A percentile compares a stretch with the other conserved stretches of the same genome.
These are phyloP conservation scores for Bombus fervidus DNA, from an alignment of 1,140 invertebrate species.

Conservation along the genomic window DNA sequence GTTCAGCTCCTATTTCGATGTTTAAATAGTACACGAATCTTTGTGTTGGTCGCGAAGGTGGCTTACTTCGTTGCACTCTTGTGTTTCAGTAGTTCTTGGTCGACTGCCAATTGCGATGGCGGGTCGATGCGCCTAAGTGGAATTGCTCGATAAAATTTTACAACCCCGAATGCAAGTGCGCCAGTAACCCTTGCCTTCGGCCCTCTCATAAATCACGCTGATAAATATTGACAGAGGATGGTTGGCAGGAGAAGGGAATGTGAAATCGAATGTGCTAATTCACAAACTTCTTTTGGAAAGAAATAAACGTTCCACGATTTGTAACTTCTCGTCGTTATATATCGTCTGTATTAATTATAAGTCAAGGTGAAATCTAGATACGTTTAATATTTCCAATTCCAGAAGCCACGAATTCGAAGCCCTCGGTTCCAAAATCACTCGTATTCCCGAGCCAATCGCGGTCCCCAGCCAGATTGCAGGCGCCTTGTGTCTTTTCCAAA, in stretches of 20 bases:
- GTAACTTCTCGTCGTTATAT: too few relatives aligned
- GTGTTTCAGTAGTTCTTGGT: slow-evolving; percentile 20
- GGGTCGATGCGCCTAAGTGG: slow-evolving; percentile 36
- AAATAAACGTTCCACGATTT: not conserved
- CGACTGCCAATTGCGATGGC: slow-evolving; percentile 31
- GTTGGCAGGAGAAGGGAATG: not conserved
- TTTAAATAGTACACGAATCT: not conserved
- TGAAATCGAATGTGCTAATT: not conserved
- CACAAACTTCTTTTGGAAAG: not conserved
- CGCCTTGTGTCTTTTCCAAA: too few relatives aligned
- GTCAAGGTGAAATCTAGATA: too few relatives aligned
- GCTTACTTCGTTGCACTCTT: slow-evolving; percentile 17
- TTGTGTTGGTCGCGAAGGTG: not conserved
- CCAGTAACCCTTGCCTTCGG: not conserved
- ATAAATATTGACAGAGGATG: not conserved
- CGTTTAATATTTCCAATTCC: too few relatives aligned
- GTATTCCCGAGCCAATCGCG: not conserved
- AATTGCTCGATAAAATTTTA: slow-evolving; percentile 9
- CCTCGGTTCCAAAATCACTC: not conserved
- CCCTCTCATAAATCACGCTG: not conserved
- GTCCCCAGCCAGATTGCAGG: not conserved
- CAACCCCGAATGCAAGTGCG: not conserved
- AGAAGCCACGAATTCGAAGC: too few relatives aligned
- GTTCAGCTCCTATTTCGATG: slow-evolving; percentile 1
- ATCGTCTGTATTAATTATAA: too few relatives aligned